phyloP scores from a whole-genome alignment of 2,888 invertebrate species.

The Hoplodrina ambigua region DNA sequence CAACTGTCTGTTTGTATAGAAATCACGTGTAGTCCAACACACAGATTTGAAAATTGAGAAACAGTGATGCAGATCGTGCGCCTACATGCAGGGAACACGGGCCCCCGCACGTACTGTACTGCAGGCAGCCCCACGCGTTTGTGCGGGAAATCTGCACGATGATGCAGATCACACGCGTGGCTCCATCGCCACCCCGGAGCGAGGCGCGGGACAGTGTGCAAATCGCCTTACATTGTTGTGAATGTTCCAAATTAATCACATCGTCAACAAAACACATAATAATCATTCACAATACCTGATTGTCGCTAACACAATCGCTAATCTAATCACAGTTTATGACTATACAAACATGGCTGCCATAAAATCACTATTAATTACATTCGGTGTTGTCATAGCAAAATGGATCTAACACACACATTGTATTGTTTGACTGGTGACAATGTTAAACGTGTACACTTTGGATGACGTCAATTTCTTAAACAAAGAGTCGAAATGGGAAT shows the following conservation, averaged over 20 bases:
- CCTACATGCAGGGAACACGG: too few species aligned
- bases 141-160: too few species aligned
- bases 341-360: slow-evolving; percentile 44
- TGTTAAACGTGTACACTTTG: not conserved
- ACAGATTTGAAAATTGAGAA: too few species aligned
- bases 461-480: not conserved
- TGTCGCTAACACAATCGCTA: slow-evolving; percentile 42
- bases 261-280: slow-evolving; percentile 42
- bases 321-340: slow-evolving; percentile 62
- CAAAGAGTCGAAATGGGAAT: not conserved
- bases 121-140: too few species aligned
- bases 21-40: too few species aligned
- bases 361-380: slow-evolving; percentile 58
- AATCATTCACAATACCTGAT: slow-evolving; percentile 56
- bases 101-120: too few species aligned
- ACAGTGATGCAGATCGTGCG: too few species aligned
- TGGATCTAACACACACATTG: slow-evolving; percentile 9
- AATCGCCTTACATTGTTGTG: not conserved
- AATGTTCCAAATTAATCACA: slow-evolving; percentile 34
- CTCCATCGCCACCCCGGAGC: too few species aligned
- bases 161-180: too few species aligned
- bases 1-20: too few species aligned
- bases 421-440: not conserved
- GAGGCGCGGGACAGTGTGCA: too few species aligned
- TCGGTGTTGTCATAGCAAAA: slow-evolving; percentile 25